Conservation (phyloP, 1,140 invertebrate species). For the Neotoxoptera formosana region DNA sequence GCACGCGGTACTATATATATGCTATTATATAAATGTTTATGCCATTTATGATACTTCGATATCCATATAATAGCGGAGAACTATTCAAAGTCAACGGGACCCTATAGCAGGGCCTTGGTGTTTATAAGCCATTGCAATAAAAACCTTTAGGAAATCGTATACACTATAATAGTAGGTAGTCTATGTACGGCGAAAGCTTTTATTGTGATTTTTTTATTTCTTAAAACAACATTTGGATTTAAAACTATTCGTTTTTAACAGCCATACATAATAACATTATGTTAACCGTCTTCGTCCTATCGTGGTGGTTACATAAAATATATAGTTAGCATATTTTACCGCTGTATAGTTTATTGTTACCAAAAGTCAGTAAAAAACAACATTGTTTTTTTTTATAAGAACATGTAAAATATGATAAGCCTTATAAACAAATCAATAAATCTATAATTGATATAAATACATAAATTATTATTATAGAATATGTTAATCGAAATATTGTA, state of each 20-base stretch:
- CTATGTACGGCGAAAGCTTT: background rate
- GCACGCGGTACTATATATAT: background rate
- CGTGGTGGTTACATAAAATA: background rate
- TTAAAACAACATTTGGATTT: background rate
- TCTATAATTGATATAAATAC: background rate
- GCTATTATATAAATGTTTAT: background rate
- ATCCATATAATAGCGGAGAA: background rate
- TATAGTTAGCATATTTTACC: background rate
- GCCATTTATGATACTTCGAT: background rate
- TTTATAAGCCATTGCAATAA: no score
- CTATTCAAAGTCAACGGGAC: background rate
- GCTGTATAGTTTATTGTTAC: background rate
- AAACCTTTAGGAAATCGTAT: no score
- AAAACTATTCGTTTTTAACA: background rate
- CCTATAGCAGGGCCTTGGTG: background rate
- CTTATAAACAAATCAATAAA: background rate
- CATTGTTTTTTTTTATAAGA: background rate
- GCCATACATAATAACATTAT: background rate
- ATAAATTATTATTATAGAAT: background rate
- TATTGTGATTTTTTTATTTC: background rate
- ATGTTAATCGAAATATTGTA: background rate
- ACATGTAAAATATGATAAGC: background rate
- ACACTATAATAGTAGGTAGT: background rate
- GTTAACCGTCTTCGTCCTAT: background rate
- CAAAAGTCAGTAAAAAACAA: slow-evolving; percentile 8